Percentiles rank a stretch among this genome's conserved stretches.
Evolutionary conservation across 2,888 invertebrate species (phyloP).

Genomic region (Parapristionchus giblindavisi): DNA sequence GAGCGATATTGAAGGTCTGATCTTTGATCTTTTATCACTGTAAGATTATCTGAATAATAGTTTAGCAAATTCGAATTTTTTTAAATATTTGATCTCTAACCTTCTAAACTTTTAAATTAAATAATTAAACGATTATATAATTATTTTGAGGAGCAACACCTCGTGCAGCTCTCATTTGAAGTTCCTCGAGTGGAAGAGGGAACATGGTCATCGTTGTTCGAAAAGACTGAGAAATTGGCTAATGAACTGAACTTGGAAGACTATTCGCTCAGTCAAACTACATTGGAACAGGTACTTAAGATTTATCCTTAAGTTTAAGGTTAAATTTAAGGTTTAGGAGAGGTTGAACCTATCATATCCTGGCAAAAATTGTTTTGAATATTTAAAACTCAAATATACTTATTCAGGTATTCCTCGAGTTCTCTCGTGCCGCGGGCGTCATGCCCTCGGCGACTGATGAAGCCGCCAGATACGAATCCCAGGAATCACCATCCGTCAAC

Average conservation of each 20-base stretch:
- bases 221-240: slow-evolving; percentile 71
- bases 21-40: background rate
- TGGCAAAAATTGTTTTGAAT: background rate
- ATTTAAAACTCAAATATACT: background rate
- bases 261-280: slow-evolving; percentile 83
- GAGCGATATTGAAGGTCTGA: slow-evolving; percentile 75
- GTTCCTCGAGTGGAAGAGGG: slow-evolving; percentile 62
- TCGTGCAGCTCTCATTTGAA: slow-evolving; percentile 72
- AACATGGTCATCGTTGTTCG: slow-evolving; percentile 72
- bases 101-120: background rate
- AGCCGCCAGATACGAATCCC: background rate
- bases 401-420: slow-evolving; percentile 51
- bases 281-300: slow-evolving; percentile 78
- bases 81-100: background rate
- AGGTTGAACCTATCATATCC: background rate
- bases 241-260: slow-evolving; percentile 73
- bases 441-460: background rate
- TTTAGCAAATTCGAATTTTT: background rate
- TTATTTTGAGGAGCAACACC: slow-evolving; percentile 59
- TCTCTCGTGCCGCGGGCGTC: slow-evolving; percentile 37
- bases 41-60: background rate
- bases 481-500: background rate
- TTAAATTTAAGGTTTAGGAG: background rate
- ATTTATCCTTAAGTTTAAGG: background rate
- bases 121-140: background rate